Conservation (phyloP, 1,140 invertebrate species). For the Drosophila takahashii region DNA sequence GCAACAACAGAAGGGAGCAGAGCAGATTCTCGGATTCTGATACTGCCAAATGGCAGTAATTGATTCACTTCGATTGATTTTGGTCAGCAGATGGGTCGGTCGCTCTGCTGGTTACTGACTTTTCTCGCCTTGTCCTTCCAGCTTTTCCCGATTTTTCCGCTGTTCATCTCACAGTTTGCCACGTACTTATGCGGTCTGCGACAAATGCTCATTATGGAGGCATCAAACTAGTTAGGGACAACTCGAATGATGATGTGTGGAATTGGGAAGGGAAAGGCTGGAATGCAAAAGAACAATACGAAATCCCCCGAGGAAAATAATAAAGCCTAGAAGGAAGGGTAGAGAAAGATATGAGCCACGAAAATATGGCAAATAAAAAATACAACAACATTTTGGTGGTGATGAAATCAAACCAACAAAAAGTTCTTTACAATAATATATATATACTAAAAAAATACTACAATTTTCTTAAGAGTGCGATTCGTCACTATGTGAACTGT, state of each 20-base stretch:
- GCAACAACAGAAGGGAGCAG: not conserved
- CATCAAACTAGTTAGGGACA: slow-evolving; percentile 40
- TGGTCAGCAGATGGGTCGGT: slow-evolving; percentile 28
- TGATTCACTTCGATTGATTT: slow-evolving; percentile 80
- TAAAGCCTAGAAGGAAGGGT: not conserved
- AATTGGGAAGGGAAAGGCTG: not conserved
- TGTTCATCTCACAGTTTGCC: slow-evolving; percentile 23
- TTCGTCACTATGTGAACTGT: not conserved
- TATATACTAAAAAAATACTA: not conserved
- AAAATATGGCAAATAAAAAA: no score
- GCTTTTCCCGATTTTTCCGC: not conserved
- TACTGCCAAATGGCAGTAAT: slow-evolving; percentile 66
- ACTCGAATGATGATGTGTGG: slow-evolving; percentile 18
- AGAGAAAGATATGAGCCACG: not conserved
- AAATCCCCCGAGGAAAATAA: not conserved
- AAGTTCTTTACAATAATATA: no score
- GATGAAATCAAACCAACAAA: no score
- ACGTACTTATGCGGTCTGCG: slow-evolving; percentile 48
- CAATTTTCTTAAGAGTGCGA: not conserved
- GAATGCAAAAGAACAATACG: not conserved
- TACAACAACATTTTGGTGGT: no score
- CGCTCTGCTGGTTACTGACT: slow-evolving; percentile 33
- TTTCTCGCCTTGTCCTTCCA: slow-evolving; percentile 14
- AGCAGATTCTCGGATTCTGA: not conserved
- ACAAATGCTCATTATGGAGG: slow-evolving; percentile 53